Evolutionary conservation across 2,113 vertebrate genomes (phyloP).

Genomic region (Malurus elegans): DNA sequence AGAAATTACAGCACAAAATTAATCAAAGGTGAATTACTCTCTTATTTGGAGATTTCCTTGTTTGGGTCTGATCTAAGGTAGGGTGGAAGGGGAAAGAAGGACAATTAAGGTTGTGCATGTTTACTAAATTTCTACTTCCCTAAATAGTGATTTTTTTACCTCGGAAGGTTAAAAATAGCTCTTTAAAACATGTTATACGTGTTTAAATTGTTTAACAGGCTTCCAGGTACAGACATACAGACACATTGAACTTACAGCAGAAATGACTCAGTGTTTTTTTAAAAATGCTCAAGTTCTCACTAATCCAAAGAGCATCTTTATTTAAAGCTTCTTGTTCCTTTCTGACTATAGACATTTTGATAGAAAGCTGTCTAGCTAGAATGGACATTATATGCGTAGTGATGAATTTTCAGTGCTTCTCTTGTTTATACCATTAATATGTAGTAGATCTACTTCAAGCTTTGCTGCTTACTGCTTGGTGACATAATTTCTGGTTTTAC

Average conservation of each 20-base stretch:
- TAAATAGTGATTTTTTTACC: neutral
- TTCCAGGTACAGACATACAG: neutral
- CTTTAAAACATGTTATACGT: neutral
- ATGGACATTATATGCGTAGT: neutral
- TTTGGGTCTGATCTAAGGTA: rapidly evolving
- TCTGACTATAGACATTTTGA: neutral
- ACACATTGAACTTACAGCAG: neutral
- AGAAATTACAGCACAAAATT: neutral
- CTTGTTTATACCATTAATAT: neutral
- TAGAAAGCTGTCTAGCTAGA: neutral
- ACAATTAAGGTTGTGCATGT: neutral
- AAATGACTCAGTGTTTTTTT: neutral
- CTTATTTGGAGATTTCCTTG: neutral
- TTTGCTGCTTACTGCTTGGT: neutral
- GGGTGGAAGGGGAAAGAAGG: neutral
- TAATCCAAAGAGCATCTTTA: neutral
- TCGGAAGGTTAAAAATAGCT: neutral
- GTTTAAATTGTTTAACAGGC: neutral
- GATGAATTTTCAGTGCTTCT: neutral
- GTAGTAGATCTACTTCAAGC: neutral
- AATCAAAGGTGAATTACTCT: neutral
- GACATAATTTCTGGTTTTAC: neutral
- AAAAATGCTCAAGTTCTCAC: neutral
- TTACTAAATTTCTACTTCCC: neutral
- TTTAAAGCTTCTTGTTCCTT: neutral